A percentile compares a stretch with the other conserved stretches of the same genome.
phyloP scores from a whole-genome alignment of 1,140 invertebrate genomes.

The Bombus vancouverensis region DNA sequence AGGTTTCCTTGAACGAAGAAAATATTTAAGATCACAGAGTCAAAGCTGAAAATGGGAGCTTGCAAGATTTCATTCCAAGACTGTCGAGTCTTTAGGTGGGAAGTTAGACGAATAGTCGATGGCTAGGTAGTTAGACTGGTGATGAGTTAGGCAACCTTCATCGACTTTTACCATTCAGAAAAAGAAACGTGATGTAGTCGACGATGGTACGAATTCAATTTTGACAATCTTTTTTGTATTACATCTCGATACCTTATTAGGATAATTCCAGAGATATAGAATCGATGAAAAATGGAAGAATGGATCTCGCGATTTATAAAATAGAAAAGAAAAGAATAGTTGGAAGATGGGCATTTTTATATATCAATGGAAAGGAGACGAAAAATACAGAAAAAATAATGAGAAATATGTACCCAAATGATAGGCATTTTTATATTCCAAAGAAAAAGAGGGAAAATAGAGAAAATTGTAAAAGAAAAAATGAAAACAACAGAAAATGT shows the following conservation, averaged over 20 bases:
- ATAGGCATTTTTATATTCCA: conserved; percentile 35
- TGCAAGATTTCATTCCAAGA: neutral
- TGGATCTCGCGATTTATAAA: conserved; percentile 19
- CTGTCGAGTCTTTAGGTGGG: neutral
- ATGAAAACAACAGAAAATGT: neutral
- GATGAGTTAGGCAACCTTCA: neutral
- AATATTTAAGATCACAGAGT: neutral
- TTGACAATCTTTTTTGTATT: conserved; percentile 81
- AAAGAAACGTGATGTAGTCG: conserved; percentile 26
- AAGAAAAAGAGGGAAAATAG: no score
- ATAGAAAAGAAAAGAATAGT: neutral
- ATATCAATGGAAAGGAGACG: neutral
- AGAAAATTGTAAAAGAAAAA: conserved; percentile 3
- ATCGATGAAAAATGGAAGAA: neutral
- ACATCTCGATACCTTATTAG: conserved; percentile 72
- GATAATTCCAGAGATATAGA: conserved; percentile 34
- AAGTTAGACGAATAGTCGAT: conserved; percentile 45
- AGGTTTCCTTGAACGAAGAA: neutral
- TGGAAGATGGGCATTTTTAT: conserved; percentile 36
- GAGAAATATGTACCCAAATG: neutral
- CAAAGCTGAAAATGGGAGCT: neutral
- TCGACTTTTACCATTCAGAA: conserved; percentile 14
- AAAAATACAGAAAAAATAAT: neutral
- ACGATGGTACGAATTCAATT: conserved; percentile 73
- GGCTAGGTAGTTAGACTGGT: conserved; percentile 54